Evolutionary conservation across 1,140 invertebrate species (phyloP).

Genomic region (Sweltsa coloradensis): DNA sequence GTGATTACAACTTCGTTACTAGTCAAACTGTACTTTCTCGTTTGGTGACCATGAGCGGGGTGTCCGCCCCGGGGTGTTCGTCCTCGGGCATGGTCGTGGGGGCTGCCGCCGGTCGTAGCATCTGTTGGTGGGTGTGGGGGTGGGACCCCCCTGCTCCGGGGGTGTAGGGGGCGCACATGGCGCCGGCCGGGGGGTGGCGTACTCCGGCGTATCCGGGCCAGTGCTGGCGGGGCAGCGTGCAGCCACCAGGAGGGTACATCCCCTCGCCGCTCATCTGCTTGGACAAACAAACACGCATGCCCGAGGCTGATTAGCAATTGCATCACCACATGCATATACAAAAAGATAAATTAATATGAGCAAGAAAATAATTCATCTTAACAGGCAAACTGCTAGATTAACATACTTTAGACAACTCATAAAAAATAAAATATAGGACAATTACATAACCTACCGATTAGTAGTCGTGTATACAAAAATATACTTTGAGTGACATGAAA

Average conservation of each 20-base stretch:
- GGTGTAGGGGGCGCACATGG: background rate
- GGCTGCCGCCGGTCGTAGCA: slow-evolving; percentile 26
- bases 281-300: background rate
- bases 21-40: slow-evolving; percentile 42
- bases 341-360: background rate
- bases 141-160: slow-evolving; percentile 19
- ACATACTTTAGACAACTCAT: slow-evolving; percentile 15
- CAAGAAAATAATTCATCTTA: background rate
- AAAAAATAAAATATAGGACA: too few relatives aligned
- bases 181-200: background rate
- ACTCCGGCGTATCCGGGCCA: slow-evolving; percentile 30
- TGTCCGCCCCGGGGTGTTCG: slow-evolving; percentile 36
- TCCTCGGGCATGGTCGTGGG: slow-evolving; percentile 23
- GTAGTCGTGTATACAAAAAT: too few relatives aligned
- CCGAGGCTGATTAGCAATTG: background rate
- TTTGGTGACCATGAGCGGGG: slow-evolving; percentile 38
- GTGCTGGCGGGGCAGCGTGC: slow-evolving; percentile 35
- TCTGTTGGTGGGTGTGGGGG: slow-evolving; percentile 26
- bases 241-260: slow-evolving; percentile 28
- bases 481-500: too few relatives aligned
- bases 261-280: slow-evolving; percentile 20
- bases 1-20: slow-evolving; percentile 24
- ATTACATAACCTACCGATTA: too few relatives aligned
- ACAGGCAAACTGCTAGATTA: slow-evolving; percentile 20
- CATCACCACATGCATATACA: background rate